Percentiles rank a stretch among this genome's conserved stretches.
These are phyloP conservation scores for Mya arenaria DNA, from an alignment of 1,140 invertebrate genomes.

Conservation along the genomic window DNA sequence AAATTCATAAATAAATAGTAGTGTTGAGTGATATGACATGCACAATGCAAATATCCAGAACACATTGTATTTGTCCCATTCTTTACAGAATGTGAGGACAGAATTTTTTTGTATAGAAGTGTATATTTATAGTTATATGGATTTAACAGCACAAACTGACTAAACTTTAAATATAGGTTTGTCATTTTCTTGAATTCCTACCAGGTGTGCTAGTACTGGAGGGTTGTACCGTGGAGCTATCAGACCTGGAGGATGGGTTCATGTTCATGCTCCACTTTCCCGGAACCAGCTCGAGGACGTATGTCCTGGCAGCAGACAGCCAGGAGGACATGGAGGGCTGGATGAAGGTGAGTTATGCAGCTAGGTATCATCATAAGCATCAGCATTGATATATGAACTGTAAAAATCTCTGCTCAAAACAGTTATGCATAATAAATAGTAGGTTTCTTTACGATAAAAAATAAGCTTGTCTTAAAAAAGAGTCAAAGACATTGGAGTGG, in stretches of 20 bases:
- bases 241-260: conserved; percentile 88
- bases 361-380: not conserved
- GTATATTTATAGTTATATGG: no score
- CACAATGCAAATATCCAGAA: no score
- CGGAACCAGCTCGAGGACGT: conserved; percentile 91
- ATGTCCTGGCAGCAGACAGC: conserved; percentile 89
- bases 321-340: conserved; percentile 97
- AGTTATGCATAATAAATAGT: not conserved
- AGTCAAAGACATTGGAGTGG: no score
- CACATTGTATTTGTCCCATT: no score
- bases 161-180: no score
- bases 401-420: not conserved
- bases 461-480: not conserved
- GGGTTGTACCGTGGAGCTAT: conserved; percentile 92
- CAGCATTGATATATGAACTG: not conserved
- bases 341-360: conserved; percentile 89
- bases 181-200: no score
- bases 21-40: no score
- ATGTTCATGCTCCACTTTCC: conserved; percentile 97
- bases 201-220: conserved; percentile 93
- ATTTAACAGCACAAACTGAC: no score
- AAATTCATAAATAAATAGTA: no score
- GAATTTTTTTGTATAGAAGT: no score
- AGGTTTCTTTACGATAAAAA: not conserved
- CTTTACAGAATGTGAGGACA: no score